These are phyloP conservation scores for Octodonta nipae DNA, from an alignment of 2,888 invertebrate species.

Conservation along the genomic window DNA sequence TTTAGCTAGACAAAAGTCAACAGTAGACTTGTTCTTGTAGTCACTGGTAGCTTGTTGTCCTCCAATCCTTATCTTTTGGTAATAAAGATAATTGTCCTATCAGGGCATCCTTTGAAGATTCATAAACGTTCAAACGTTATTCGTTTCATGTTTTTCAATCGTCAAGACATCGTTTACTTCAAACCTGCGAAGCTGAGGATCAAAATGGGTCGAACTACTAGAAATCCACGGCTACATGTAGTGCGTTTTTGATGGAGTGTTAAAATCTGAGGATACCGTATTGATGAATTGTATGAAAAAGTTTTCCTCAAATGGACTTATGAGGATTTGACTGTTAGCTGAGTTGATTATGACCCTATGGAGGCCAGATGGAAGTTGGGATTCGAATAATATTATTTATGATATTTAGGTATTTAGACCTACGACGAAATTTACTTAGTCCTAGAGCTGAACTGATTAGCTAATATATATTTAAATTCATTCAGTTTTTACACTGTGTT, in stretches of 20 bases:
- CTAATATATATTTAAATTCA: too few species aligned
- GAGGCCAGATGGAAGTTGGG: too few species aligned
- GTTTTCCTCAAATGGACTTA: constrained; percentile 96
- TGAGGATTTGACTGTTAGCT: constrained; percentile 46
- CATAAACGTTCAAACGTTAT: constrained; percentile 77
- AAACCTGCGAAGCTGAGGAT: constrained; percentile 87
- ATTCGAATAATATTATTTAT: too few species aligned
- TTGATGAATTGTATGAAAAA: constrained; percentile 87
- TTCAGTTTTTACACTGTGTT: too few species aligned
- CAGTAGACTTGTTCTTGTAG: constrained; percentile 43
- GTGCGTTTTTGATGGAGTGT: constrained; percentile 84
- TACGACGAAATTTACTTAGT: too few species aligned
- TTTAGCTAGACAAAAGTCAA: constrained; percentile 58
- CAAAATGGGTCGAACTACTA: constrained; percentile 78
- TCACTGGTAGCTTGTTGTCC: constrained; percentile 76
- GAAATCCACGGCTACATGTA: constrained; percentile 99
- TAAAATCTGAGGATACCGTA: constrained; percentile 90
- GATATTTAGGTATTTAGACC: too few species aligned
- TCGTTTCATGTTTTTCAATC: constrained; percentile 95
- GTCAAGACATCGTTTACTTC: constrained; percentile 91
- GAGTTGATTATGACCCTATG: constrained; percentile 21
- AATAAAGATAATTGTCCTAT: constrained; percentile 82
- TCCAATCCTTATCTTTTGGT: constrained; percentile 84
- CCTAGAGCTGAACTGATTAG: too few species aligned
- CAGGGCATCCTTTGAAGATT: constrained; percentile 70